These are phyloP conservation scores for Mythimna ferrago DNA, from an alignment of 2,888 invertebrate species.

Conservation along the genomic window DNA sequence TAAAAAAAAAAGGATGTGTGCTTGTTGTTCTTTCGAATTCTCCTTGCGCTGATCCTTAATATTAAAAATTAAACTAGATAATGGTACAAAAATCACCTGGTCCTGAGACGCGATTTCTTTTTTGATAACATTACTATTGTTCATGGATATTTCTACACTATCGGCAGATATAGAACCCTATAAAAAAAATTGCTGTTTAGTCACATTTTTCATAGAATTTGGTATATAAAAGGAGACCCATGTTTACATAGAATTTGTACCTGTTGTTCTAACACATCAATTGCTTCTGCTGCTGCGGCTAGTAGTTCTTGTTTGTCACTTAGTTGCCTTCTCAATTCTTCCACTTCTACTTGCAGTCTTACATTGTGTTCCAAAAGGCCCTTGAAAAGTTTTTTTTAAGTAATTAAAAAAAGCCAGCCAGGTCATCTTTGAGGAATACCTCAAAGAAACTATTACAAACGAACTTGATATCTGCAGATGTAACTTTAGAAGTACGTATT, in stretches of 20 bases:
- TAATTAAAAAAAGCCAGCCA: background rate
- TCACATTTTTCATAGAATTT: background rate
- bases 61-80: background rate
- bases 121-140: conserved; percentile 72
- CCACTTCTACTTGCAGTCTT: conserved; percentile 93
- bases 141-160: conserved; percentile 81
- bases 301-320: conserved; percentile 96
- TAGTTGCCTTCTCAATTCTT: conserved; percentile 94
- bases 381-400: conserved; percentile 68
- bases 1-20: background rate
- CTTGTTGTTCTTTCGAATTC: background rate
- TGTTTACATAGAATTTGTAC: conserved; percentile 60
- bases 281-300: conserved; percentile 95
- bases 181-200: conserved; percentile 43
- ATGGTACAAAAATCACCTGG: conserved; percentile 59
- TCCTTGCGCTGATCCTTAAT: background rate
- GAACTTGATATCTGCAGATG: background rate
- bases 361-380: conserved; percentile 88
- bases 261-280: conserved; percentile 93
- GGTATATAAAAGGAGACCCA: background rate
- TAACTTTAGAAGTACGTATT: background rate
- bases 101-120: conserved; percentile 68
- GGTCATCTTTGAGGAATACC: background rate
- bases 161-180: conserved; percentile 87
- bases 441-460: background rate